Conservation (phyloP, 2,113 vertebrate species). For the Nothobranchius furzeri region DNA sequence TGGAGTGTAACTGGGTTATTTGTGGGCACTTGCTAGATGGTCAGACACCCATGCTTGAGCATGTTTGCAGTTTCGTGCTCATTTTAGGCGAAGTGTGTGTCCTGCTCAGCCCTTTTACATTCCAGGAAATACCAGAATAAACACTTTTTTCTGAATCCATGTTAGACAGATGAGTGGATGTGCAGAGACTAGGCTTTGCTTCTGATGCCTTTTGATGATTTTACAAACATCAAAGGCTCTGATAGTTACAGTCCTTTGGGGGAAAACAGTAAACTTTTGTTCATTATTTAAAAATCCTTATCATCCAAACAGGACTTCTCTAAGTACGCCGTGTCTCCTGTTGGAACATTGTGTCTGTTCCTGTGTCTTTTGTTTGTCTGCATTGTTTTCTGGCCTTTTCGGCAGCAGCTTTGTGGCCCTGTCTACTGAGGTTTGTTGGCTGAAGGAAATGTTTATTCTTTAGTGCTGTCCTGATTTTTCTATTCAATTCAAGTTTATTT, state of each 20-base stretch:
- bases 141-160: slow-evolving; percentile 48
- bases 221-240: not conserved
- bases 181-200: slow-evolving; percentile 2
- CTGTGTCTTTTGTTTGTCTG: slow-evolving; percentile 57
- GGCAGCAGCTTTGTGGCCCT: slow-evolving; percentile 38
- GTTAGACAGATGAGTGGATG: slow-evolving; percentile 35
- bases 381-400: slow-evolving; percentile 57
- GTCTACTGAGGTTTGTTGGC: slow-evolving; percentile 28
- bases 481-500: too few species aligned
- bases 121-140: slow-evolving; percentile 75
- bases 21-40: slow-evolving; percentile 40
- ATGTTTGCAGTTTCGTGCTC: slow-evolving; percentile 53
- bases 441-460: slow-evolving; percentile 47
- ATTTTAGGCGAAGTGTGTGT: slow-evolving; percentile 52
- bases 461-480: slow-evolving; percentile 16
- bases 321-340: slow-evolving; percentile 37
- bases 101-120: slow-evolving; percentile 63
- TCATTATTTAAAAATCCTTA: not conserved
- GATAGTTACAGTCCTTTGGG: not conserved
- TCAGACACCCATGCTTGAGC: slow-evolving; percentile 52
- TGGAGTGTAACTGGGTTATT: slow-evolving; percentile 44
- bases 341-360: slow-evolving; percentile 63
- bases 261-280: not conserved
- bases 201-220: not conserved
- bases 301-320: slow-evolving; percentile 30